A percentile compares a stretch with the other conserved stretches of the same genome.
Evolutionary conservation across 2,797 vertebrate genomes (phyloP).

Genomic region (Melanogrammus aeglefinus): DNA sequence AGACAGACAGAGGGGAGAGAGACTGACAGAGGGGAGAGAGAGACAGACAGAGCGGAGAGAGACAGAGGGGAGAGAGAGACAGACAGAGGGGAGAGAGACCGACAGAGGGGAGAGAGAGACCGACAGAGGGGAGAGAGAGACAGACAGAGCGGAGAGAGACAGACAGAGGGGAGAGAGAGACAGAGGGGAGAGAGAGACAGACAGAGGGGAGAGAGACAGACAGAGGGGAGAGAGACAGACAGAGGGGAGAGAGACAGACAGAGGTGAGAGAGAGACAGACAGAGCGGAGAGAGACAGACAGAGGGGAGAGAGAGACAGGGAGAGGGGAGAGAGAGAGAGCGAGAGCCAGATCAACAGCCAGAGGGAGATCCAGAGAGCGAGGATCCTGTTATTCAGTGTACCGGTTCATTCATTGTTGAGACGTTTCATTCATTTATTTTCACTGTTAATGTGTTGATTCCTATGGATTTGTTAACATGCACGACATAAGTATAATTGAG

Average conservation of each 20-base stretch:
- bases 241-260: too few relatives aligned
- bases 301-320: not conserved
- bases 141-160: not conserved
- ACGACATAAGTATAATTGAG: not conserved
- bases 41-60: too few relatives aligned
- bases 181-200: too few relatives aligned
- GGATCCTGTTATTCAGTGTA: constrained; percentile 23
- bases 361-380: not conserved
- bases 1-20: not conserved
- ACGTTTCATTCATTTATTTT: constrained; percentile 35
- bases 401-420: constrained; percentile 44
- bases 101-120: too few relatives aligned
- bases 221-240: too few relatives aligned
- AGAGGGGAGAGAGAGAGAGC: too few relatives aligned
- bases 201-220: not conserved
- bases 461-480: constrained; percentile 1
- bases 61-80: too few relatives aligned
- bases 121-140: too few relatives aligned
- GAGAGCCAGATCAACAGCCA: not conserved
- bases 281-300: not conserved
- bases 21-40: too few relatives aligned
- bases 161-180: too few relatives aligned
- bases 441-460: not conserved
- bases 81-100: too few relatives aligned
- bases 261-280: too few relatives aligned